Evolutionary conservation across 2,113 vertebrate genomes (phyloP).

Genomic region (Bombycilla garrulus): DNA sequence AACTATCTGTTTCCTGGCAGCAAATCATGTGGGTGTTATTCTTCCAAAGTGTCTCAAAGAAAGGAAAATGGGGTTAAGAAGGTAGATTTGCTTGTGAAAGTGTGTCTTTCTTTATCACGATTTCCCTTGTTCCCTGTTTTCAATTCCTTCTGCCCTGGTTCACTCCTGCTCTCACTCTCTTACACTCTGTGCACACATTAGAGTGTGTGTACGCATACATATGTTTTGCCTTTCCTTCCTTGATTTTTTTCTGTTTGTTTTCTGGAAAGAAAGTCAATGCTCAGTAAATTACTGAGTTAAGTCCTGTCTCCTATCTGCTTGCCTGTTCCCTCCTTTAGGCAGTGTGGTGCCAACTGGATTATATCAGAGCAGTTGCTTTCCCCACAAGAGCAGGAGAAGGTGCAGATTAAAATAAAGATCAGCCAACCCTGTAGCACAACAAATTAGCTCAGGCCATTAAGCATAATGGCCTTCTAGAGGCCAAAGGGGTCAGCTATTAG

Average conservation of each 20-base stretch:
- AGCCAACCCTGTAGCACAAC: conserved; percentile 50
- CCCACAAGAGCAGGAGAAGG: conserved; percentile 33
- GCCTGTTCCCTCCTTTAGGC: not conserved
- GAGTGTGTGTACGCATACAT: too few relatives aligned
- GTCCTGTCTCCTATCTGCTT: conserved; percentile 23
- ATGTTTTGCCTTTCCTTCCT: not conserved
- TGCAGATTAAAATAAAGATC: conserved; percentile 64
- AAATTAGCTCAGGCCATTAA: conserved; percentile 74
- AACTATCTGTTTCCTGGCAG: not conserved
- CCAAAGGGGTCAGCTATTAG: conserved; percentile 59
- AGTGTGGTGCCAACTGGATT: conserved; percentile 58
- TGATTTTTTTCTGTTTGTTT: not conserved
- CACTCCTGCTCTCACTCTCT: not conserved
- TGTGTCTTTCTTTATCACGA: not conserved
- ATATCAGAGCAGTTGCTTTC: conserved; percentile 56
- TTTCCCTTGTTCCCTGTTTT: not conserved
- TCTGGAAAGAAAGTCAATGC: not conserved
- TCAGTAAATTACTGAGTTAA: conserved; percentile 1
- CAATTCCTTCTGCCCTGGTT: not conserved
- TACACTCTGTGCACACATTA: accelerated
- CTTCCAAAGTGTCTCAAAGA: not conserved
- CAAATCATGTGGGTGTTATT: not conserved
- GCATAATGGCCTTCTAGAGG: conserved; percentile 61
- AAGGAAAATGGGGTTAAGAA: not conserved
- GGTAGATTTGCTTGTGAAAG: not conserved